Evolutionary conservation across 2,888 invertebrate genomes (phyloP), one percentile per base, ranked within the genome.

Genomic region (Scrobipalpa atriplicella): DNA sequence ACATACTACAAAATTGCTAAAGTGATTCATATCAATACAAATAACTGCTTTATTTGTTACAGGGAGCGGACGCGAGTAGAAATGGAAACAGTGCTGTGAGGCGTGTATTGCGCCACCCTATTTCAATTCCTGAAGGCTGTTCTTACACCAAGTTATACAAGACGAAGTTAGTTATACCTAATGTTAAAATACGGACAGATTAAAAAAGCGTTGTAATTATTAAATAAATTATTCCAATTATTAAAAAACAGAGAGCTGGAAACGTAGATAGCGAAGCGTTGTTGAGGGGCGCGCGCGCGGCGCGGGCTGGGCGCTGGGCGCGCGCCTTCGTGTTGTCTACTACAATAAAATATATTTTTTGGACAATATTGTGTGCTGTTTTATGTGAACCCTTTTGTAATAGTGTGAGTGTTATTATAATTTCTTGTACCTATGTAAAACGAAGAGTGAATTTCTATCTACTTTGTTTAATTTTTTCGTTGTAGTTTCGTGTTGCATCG

Each of bases 81-180:
- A 94, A 97, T 97, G 96, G 97, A 97, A 94, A 97, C 97, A 85
- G 97, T 97, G 94, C 96, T 97, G 95, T 97, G 96, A 96, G 93
- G 91, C 84, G 91, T 80, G 81, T 90, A 83, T 90, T 87, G 83
- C 90, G 87, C 89, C 91, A 90, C 86, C 85, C 82, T 90, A 83
- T 88, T 90, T 92, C 92, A 92, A 92, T 92, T 92, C 90, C 90
- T 92, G 88, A 92, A 92, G 92, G 92, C 92, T 92, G 92, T 91
- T 91, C 92, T 92, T 92, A 92, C 92, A 92, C 92, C 92, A 92
- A 92, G 92, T 92, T 92, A 92, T 92, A 92, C 91, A 92, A 88
- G 87, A 91, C 89, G 88, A 93, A 90, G 87, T 89, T 92, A 93
- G 90, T 90, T 92, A 90, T 92, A 91, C 85, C 85, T 91, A 91